Conservation (phyloP, 2,888 invertebrate species). For the Nyleta sp. region DNA sequence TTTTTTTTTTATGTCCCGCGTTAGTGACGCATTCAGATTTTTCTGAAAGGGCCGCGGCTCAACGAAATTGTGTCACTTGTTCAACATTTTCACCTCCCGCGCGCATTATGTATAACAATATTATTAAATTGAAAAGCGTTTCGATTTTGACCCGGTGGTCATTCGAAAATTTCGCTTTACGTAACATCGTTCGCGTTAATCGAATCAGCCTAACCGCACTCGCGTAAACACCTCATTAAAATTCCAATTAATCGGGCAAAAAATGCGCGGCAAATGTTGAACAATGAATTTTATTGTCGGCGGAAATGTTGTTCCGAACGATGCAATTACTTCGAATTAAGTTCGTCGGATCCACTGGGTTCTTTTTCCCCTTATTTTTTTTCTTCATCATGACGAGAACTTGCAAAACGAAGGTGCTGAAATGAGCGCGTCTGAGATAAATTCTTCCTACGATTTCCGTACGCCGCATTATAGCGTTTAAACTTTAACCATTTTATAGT, state of each 20-base stretch:
- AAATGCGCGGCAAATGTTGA: no score
- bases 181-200: no score
- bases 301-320: background rate
- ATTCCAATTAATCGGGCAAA: background rate
- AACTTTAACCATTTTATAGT: conserved; percentile 66
- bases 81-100: conserved; percentile 32
- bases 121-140: no score
- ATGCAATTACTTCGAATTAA: background rate
- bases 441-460: conserved; percentile 59
- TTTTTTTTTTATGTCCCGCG: conserved; percentile 49
- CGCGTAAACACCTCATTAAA: no score
- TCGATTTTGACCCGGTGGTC: no score
- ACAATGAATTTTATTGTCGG: background rate
- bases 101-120: background rate
- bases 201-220: no score
- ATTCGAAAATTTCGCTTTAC: no score
- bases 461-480: conserved; percentile 61
- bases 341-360: background rate
- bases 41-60: conserved; percentile 28
- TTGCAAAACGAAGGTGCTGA: conserved; percentile 41
- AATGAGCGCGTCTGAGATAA: conserved; percentile 51
- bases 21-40: conserved; percentile 52
- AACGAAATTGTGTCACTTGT: conserved; percentile 42
- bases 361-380: background rate
- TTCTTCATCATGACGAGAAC: conserved; percentile 25